Percentiles rank a stretch among this genome's conserved stretches.
These are phyloP conservation scores for Hermetia illucens DNA, from an alignment of 1,140 invertebrate genomes.

Conservation along the genomic window DNA sequence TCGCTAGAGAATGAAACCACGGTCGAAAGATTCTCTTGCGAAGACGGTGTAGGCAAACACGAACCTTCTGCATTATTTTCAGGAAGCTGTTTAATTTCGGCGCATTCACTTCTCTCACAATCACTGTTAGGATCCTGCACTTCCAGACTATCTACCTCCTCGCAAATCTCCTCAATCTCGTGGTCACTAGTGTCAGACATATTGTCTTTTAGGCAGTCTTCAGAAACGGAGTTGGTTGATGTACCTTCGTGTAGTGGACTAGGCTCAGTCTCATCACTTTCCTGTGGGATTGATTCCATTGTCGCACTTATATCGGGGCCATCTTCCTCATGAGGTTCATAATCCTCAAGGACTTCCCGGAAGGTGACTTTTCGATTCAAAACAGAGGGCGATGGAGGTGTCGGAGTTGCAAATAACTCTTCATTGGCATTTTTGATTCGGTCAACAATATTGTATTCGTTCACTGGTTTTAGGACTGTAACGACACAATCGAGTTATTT, in stretches of 20 bases:
- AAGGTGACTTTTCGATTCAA: constrained; percentile 20
- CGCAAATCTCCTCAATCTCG: not conserved
- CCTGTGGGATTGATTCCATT: not conserved
- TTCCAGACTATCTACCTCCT: not conserved
- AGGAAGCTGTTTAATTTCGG: no score
- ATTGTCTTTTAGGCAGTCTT: not conserved
- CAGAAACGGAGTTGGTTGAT: constrained; percentile 1
- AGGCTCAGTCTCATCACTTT: constrained; percentile 11
- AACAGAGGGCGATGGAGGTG: constrained; percentile 4
- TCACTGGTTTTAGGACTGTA: constrained; percentile 27
- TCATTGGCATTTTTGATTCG: constrained; percentile 30
- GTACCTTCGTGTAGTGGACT: constrained; percentile 8
- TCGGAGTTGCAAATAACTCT: constrained; percentile 16
- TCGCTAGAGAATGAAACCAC: no score
- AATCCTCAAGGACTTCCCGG: constrained; percentile 21
- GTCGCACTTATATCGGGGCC: constrained; percentile 39
- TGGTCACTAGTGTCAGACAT: no score
- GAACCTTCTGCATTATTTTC: no score
- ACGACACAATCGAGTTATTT: constrained; percentile 13
- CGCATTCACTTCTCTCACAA: no score
- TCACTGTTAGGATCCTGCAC: constrained; percentile 4
- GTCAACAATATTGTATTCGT: constrained; percentile 30
- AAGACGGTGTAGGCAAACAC: no score
- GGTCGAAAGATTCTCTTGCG: no score
- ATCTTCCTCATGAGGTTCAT: constrained; percentile 50